Evolutionary conservation across 1,140 invertebrate species (phyloP).

Genomic region (Maniola jurtina): DNA sequence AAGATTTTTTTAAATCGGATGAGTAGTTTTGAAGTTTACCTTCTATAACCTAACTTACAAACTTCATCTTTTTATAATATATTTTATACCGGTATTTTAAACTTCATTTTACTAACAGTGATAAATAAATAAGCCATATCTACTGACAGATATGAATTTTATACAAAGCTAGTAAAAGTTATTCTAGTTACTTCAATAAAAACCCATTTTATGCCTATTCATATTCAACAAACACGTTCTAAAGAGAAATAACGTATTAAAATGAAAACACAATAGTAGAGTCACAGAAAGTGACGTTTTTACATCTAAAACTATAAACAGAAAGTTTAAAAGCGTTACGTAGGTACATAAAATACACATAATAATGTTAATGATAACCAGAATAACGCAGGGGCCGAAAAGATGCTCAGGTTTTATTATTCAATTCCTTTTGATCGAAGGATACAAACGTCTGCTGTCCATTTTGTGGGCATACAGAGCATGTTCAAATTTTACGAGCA

Average conservation of each 20-base stretch:
- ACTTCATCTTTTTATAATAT: no score
- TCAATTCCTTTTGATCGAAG: slow-evolving; percentile 58
- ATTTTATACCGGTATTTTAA: no score
- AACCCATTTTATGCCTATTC: neutral
- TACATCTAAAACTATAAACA: slow-evolving; percentile 9
- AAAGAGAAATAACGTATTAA: neutral
- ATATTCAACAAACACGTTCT: neutral
- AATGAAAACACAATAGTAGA: slow-evolving; percentile 8
- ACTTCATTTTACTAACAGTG: no score
- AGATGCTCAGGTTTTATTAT: slow-evolving; percentile 47
- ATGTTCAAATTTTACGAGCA: slow-evolving; percentile 68
- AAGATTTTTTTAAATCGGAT: no score
- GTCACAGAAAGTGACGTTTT: neutral
- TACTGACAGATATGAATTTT: no score
- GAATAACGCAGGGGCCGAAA: slow-evolving; percentile 17
- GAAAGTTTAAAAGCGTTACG: slow-evolving; percentile 18
- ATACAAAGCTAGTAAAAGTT: no score
- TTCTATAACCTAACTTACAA: no score
- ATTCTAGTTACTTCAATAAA: neutral
- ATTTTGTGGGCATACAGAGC: slow-evolving; percentile 54
- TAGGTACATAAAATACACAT: slow-evolving; percentile 13
- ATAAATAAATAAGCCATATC: no score
- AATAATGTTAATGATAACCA: slow-evolving; percentile 34
- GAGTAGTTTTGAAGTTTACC: no score
- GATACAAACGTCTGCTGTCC: slow-evolving; percentile 54